These are phyloP conservation scores for Mastigias papua DNA, from an alignment of 30 jellyfish, hydroid and myxozoan species.

Conservation along the genomic window DNA sequence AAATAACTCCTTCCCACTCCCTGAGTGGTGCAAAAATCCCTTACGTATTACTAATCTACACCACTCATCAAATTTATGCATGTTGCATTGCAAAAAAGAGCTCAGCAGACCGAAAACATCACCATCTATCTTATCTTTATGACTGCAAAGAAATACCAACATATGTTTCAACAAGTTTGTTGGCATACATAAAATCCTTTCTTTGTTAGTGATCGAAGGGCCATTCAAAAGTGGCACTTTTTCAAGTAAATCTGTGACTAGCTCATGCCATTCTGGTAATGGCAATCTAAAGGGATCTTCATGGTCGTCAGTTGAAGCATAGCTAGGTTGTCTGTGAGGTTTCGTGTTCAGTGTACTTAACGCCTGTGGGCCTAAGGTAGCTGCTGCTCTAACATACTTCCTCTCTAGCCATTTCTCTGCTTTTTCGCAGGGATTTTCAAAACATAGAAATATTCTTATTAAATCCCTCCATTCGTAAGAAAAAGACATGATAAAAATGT, in stretches of 20 bases:
- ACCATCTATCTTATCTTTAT: neutral
- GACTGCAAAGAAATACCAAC: neutral
- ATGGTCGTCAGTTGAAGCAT: neutral
- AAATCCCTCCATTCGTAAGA: slow-evolving; percentile 28
- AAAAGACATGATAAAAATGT: neutral
- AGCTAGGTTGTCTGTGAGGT: neutral
- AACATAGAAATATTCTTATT: neutral
- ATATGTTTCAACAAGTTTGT: neutral
- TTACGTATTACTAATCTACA: neutral
- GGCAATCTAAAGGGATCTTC: neutral
- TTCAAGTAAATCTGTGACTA: slow-evolving; percentile 10
- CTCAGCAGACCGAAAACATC: neutral
- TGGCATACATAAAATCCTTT: neutral
- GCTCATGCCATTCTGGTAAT: neutral
- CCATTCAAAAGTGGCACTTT: neutral
- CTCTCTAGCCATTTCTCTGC: slow-evolving; percentile 12
- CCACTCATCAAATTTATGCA: slow-evolving; percentile 1
- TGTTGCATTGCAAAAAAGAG: neutral
- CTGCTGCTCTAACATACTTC: neutral
- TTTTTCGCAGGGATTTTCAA: neutral
- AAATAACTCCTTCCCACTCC: neutral
- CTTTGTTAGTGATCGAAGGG: neutral
- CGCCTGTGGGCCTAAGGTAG: neutral
- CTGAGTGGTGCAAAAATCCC: neutral
- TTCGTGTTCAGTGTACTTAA: no score